Evolutionary conservation across 2,888 invertebrate genomes (phyloP).

Genomic region (Euplagia quadripunctaria): DNA sequence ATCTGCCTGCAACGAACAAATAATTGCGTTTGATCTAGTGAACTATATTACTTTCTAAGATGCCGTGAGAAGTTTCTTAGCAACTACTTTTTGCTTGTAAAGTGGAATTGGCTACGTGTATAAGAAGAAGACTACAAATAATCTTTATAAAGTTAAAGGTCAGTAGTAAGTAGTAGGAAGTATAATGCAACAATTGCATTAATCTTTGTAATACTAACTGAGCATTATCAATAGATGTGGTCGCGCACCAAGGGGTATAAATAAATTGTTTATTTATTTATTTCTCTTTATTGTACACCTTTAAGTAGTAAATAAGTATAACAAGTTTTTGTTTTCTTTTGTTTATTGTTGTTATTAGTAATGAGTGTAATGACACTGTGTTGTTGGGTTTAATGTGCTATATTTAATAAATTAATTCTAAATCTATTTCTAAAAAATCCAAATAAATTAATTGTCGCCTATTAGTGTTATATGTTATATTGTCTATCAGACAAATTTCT

Average conservation of each 20-base stretch:
- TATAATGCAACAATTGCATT: constrained; percentile 49
- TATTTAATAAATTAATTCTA: constrained; percentile 46
- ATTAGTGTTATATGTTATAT: constrained; percentile 30
- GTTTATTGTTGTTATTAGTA: constrained; percentile 50
- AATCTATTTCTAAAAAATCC: too few species aligned
- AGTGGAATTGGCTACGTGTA: constrained; percentile 32
- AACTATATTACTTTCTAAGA: constrained; percentile 61
- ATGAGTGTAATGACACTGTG: constrained; percentile 52
- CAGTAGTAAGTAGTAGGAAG: constrained; percentile 21
- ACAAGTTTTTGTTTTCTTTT: too few species aligned
- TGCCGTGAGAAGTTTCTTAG: constrained; percentile 57
- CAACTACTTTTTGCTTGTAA: constrained; percentile 40
- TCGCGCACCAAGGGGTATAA: constrained; percentile 60
- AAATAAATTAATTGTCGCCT: background rate
- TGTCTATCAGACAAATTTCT: constrained; percentile 22
- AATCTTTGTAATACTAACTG: constrained; percentile 47
- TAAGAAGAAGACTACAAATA: constrained; percentile 54
- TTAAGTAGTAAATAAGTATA: too few species aligned
- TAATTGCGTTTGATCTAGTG: constrained; percentile 56
- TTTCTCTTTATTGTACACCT: too few species aligned
- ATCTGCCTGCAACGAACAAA: constrained; percentile 55
- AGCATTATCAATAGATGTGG: constrained; percentile 49
- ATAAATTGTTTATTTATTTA: constrained; percentile 56
- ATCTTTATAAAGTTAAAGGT: constrained; percentile 9
- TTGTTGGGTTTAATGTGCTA: constrained; percentile 45